Percentiles rank a stretch among this genome's conserved stretches.
Conservation (phyloP, 2,888 invertebrate species). For the Apotomis capreana region DNA sequence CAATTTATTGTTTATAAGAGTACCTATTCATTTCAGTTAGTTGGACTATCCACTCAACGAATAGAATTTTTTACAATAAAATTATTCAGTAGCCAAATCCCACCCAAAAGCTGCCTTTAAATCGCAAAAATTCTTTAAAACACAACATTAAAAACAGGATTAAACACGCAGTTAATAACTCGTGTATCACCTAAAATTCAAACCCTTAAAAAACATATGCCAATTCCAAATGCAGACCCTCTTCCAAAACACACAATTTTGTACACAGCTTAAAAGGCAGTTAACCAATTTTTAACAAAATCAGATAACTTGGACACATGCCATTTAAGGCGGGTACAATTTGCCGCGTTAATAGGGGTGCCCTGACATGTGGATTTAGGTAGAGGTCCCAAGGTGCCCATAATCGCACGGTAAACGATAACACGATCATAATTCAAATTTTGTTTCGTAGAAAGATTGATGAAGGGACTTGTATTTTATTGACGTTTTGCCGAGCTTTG, state of each 20-base stretch:
- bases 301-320: slow-evolving; percentile 40
- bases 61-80: no score
- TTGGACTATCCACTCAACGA: no score
- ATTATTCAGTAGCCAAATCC: no score
- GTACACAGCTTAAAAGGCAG: slow-evolving; percentile 34
- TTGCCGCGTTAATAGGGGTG: slow-evolving; percentile 35
- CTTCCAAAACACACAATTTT: slow-evolving; percentile 12
- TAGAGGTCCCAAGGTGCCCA: slow-evolving; percentile 37
- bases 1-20: no score
- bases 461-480: slow-evolving; percentile 31
- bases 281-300: slow-evolving; percentile 39
- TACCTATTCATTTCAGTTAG: no score
- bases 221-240: slow-evolving; percentile 12
- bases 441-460: slow-evolving; percentile 34
- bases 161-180: neutral
- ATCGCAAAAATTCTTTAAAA: no score
- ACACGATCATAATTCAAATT: slow-evolving; percentile 38
- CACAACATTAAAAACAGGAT: neutral
- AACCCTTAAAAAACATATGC: neutral
- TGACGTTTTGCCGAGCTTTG: slow-evolving; percentile 14
- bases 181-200: neutral
- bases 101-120: no score
- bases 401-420: slow-evolving; percentile 39
- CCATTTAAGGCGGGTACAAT: slow-evolving; percentile 30
- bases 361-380: slow-evolving; percentile 39